A percentile compares a stretch with the other conserved stretches of the same genome.
Evolutionary conservation across 2,797 vertebrate genomes (phyloP).

Genomic region (Crypturellus tataupa): DNA sequence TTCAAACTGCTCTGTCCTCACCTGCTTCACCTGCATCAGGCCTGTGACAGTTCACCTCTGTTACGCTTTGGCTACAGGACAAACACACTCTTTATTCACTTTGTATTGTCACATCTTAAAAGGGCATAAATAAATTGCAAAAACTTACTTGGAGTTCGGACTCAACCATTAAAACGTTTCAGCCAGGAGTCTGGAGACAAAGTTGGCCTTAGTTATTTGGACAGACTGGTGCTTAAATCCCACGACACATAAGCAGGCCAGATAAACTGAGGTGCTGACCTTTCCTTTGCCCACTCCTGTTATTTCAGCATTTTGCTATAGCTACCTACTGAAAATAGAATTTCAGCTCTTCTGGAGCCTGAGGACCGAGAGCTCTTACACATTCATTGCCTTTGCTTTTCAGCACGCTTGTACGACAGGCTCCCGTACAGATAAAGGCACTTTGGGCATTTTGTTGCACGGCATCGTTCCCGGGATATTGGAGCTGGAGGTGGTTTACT

Average conservation of each 20-base stretch:
- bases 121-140: background rate
- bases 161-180: background rate
- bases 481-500: background rate
- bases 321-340: too few species aligned
- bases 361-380: background rate
- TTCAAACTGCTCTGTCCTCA: background rate
- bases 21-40: background rate
- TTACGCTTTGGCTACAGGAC: background rate
- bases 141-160: background rate
- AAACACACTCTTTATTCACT: accelerated
- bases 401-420: background rate
- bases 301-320: background rate
- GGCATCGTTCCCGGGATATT: accelerated
- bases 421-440: background rate
- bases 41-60: accelerated
- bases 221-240: background rate
- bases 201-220: background rate
- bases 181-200: background rate
- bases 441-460: background rate
- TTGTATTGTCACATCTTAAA: accelerated
- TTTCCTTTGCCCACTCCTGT: background rate
- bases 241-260: accelerated
- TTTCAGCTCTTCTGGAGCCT: too few species aligned
- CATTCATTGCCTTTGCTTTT: too few species aligned
- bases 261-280: background rate